Conservation (phyloP, 2,888 invertebrate genomes). For the Limnephilus lunatus region DNA sequence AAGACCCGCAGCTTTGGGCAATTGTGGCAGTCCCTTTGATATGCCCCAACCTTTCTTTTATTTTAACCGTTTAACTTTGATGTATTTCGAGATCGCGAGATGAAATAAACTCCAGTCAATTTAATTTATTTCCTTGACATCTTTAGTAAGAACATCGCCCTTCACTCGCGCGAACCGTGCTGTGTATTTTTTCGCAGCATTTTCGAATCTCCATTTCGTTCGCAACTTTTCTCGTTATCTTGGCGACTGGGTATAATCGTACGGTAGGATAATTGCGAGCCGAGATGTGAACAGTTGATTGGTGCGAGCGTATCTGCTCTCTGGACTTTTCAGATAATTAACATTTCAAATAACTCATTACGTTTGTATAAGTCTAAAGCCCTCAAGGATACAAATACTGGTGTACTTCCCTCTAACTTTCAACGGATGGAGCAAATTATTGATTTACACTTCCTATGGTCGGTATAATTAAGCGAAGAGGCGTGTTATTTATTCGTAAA, state of each 20-base stretch:
- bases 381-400: background rate
- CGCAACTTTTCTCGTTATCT: slow-evolving; percentile 50
- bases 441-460: background rate
- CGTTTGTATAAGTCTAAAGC: background rate
- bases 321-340: slow-evolving; percentile 53
- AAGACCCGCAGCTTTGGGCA: background rate
- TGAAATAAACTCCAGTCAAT: background rate
- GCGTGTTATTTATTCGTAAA: background rate
- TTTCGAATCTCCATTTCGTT: slow-evolving; percentile 11
- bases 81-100: slow-evolving; percentile 25
- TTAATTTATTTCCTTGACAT: slow-evolving; percentile 24
- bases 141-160: background rate
- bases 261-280: slow-evolving; percentile 60
- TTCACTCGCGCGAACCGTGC: background rate
- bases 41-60: background rate
- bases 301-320: slow-evolving; percentile 32
- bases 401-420: background rate
- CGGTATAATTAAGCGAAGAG: background rate
- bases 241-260: slow-evolving; percentile 59
- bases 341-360: slow-evolving; percentile 64
- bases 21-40: background rate
- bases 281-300: slow-evolving; percentile 54
- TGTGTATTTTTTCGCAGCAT: slow-evolving; percentile 13
- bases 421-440: background rate
- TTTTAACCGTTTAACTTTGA: slow-evolving; percentile 14